Evolutionary conservation across 2,888 invertebrate genomes (phyloP).

Genomic region (Cenopis cana): DNA sequence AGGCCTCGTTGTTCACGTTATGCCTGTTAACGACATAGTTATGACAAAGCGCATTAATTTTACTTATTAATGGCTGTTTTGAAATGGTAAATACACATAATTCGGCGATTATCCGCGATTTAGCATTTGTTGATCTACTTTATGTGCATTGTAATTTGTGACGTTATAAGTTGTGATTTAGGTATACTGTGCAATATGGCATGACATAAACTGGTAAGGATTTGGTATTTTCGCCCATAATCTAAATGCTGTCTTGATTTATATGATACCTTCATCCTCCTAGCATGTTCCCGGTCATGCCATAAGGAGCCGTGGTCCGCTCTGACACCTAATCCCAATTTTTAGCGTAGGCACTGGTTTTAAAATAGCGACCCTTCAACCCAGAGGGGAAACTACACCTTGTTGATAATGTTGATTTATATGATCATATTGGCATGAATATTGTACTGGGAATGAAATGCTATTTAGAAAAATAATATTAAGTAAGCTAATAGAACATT

Average conservation of each 20-base stretch:
- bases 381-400: no score
- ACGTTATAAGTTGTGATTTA: background rate
- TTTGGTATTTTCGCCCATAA: background rate
- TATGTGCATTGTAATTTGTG: conserved; percentile 5
- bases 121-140: conserved; percentile 2
- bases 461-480: background rate
- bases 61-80: conserved; percentile 30
- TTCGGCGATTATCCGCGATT: conserved; percentile 13
- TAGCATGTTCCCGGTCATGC: no score
- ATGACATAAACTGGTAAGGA: background rate
- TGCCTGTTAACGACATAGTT: conserved; percentile 47
- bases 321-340: no score
- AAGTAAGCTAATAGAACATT: no score
- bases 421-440: background rate
- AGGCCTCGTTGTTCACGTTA: conserved; percentile 50
- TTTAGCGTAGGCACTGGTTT: no score
- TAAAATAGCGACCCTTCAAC: no score
- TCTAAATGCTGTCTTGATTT: background rate
- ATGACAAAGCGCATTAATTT: conserved; percentile 31
- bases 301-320: no score
- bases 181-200: background rate
- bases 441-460: background rate
- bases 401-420: no score
- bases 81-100: conserved; percentile 12
- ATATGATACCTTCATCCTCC: no score